phyloP scores from a whole-genome alignment of 2,888 invertebrate species.

The Tinea semifulvella region DNA sequence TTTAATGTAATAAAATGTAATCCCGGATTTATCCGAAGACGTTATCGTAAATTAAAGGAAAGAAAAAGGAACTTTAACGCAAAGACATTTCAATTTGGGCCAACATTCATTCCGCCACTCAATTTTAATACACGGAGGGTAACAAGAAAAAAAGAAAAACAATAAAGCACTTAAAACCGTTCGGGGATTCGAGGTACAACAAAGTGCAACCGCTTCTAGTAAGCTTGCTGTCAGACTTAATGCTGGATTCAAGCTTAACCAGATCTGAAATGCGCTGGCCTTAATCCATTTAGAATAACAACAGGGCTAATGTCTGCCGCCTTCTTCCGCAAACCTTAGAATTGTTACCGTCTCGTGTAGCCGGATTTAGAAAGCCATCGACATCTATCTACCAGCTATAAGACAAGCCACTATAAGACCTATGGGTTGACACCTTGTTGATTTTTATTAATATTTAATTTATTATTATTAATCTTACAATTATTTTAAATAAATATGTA shows the following conservation, averaged over 20 bases:
- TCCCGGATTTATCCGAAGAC: not conserved
- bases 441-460: too few relatives aligned
- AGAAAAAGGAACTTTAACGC: conserved; percentile 3
- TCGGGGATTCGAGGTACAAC: conserved; percentile 32
- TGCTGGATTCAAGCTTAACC: conserved; percentile 51
- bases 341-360: conserved; percentile 1
- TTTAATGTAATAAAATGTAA: not conserved
- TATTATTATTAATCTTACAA: too few relatives aligned
- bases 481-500: too few relatives aligned
- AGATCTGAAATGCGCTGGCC: conserved; percentile 58
- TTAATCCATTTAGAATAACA: conserved; percentile 65
- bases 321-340: conserved; percentile 9
- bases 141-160: conserved; percentile 11
- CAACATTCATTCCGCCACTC: conserved; percentile 12
- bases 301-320: conserved; percentile 44
- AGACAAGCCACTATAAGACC: too few relatives aligned
- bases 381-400: too few relatives aligned
- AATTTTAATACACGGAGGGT: conserved; percentile 5
- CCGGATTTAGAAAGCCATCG: conserved; percentile 10
- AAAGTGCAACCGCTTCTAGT: conserved; percentile 38
- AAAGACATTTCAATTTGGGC: conserved; percentile 10
- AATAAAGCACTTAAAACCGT: conserved; percentile 17
- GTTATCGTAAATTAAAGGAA: conserved; percentile 9
- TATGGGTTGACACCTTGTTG: too few relatives aligned
- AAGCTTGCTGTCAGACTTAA: conserved; percentile 51